Evolutionary conservation across 1,140 invertebrate species (phyloP).

Genomic region (Heliothis subflexa): DNA sequence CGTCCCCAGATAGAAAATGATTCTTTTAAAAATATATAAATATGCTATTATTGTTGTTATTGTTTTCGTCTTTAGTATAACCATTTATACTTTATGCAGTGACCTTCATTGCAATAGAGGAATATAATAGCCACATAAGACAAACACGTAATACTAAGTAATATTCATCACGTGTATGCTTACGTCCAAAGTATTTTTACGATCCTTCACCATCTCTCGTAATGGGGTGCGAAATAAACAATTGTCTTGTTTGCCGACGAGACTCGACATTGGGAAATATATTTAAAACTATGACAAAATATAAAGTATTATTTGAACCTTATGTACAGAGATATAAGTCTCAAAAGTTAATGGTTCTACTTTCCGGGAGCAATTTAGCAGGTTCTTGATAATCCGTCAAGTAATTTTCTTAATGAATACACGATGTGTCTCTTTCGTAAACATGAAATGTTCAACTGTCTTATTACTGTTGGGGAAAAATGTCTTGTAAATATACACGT

Average conservation of each 20-base stretch:
- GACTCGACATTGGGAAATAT: neutral
- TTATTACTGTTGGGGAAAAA: neutral
- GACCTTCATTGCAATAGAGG: neutral
- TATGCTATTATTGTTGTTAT: no score
- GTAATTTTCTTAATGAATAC: no score
- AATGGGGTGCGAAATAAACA: slow-evolving; percentile 33
- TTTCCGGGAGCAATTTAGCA: no score
- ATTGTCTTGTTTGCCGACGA: slow-evolving; percentile 12
- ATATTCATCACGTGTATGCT: slow-evolving; percentile 17
- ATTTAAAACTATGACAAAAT: neutral
- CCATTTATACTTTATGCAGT: neutral
- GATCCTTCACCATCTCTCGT: neutral
- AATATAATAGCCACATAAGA: neutral
- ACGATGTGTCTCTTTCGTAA: no score
- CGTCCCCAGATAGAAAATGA: no score
- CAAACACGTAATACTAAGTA: neutral
- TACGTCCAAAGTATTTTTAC: slow-evolving; percentile 24
- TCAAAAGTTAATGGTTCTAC: no score
- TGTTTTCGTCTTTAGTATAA: neutral
- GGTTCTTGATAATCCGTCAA: no score
- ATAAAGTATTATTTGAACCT: slow-evolving; percentile 7
- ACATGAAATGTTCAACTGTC: neutral
- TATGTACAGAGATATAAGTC: neutral
- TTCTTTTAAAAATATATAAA: no score
- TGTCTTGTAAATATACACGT: slow-evolving; percentile 1